These are phyloP conservation scores for Amphimallon solstitiale DNA, from an alignment of 2,888 invertebrate genomes.

Conservation along the genomic window DNA sequence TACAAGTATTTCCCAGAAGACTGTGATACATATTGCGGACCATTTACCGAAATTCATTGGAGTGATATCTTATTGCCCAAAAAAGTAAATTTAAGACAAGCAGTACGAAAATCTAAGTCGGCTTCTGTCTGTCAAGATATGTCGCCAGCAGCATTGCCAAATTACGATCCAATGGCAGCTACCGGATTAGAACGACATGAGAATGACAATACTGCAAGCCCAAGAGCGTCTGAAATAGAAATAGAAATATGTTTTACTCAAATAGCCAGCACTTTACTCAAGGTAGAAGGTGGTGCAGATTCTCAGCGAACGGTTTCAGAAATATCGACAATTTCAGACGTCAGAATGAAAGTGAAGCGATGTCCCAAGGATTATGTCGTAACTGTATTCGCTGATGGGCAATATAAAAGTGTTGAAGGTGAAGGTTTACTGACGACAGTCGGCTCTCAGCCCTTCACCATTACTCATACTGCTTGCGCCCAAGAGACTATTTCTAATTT, in stretches of 20 bases:
- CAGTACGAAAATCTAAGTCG: neutral
- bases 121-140: neutral
- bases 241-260: constrained; percentile 14
- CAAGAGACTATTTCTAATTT: neutral
- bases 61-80: constrained; percentile 31
- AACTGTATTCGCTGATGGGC: neutral
- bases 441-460: constrained; percentile 21
- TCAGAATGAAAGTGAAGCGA: constrained; percentile 27
- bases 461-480: neutral
- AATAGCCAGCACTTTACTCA: constrained; percentile 30
- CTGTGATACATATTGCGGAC: constrained; percentile 35
- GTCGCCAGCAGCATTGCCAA: no score
- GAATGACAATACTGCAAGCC: neutral
- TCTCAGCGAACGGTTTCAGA: constrained; percentile 24
- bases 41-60: constrained; percentile 39
- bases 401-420: neutral
- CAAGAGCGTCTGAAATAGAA: neutral
- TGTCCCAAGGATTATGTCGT: constrained; percentile 21
- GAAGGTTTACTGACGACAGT: neutral
- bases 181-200: neutral
- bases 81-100: constrained; percentile 26
- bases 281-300: constrained; percentile 29
- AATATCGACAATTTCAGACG: constrained; percentile 25
- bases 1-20: constrained; percentile 42
- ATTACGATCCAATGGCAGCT: neutral